phyloP scores from a whole-genome alignment of 1,140 invertebrate species.

The Zophobas morio region DNA sequence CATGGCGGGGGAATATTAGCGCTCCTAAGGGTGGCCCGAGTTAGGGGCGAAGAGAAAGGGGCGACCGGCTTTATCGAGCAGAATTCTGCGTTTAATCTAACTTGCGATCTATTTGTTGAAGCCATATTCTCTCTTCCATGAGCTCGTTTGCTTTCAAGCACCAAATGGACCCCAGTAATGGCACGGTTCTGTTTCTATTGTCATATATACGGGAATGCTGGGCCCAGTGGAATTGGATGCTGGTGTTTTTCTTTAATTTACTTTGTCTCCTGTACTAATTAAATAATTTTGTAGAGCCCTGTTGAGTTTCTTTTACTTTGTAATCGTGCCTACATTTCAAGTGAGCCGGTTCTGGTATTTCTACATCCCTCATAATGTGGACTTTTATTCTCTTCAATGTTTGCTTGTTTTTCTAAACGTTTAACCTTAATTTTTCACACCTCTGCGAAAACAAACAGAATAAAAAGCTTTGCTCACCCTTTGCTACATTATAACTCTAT shows the following conservation, averaged over 20 bases:
- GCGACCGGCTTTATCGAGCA: slow-evolving; percentile 63
- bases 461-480: slow-evolving; percentile 40
- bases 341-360: slow-evolving; percentile 21
- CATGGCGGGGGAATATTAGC: slow-evolving; percentile 65
- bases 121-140: slow-evolving; percentile 53
- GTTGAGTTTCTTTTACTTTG: slow-evolving; percentile 32
- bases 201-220: slow-evolving; percentile 41
- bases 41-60: slow-evolving; percentile 57
- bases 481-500: slow-evolving; percentile 34
- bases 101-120: slow-evolving; percentile 66
- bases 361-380: slow-evolving; percentile 35
- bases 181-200: slow-evolving; percentile 39
- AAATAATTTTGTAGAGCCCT: slow-evolving; percentile 31
- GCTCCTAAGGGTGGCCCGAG: slow-evolving; percentile 63
- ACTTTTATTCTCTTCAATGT: slow-evolving; percentile 40
- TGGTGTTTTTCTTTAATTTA: slow-evolving; percentile 43
- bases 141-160: slow-evolving; percentile 42
- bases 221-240: slow-evolving; percentile 29
- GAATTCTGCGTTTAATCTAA: slow-evolving; percentile 66
- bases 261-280: slow-evolving; percentile 40
- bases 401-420: slow-evolving; percentile 41
- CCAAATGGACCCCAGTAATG: slow-evolving; percentile 42
- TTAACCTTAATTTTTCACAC: slow-evolving; percentile 43
- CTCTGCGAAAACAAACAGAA: slow-evolving; percentile 36
- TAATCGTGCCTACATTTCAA: not conserved